Conservation (phyloP, 2,113 vertebrate genomes). For the Pangasianodon gigas region DNA sequence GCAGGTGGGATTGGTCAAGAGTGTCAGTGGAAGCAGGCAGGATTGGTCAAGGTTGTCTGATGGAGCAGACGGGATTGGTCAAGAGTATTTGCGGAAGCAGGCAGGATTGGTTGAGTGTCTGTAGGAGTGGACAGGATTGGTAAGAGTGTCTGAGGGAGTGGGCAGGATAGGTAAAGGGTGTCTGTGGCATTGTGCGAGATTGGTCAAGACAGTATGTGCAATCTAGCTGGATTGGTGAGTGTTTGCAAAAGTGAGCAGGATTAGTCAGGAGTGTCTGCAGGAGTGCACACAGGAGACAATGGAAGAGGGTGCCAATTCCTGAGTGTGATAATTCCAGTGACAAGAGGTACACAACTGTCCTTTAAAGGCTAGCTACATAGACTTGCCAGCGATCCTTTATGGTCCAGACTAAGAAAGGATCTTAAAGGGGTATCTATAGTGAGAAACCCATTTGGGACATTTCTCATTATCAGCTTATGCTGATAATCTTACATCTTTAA, state of each 20-base stretch:
- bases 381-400: too few species aligned
- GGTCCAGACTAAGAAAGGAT: too few species aligned
- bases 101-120: background rate
- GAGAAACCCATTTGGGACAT: background rate
- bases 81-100: background rate
- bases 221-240: background rate
- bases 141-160: background rate
- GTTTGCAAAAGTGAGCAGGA: background rate
- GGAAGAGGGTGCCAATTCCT: background rate
- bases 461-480: background rate
- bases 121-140: background rate
- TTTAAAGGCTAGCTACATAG: background rate
- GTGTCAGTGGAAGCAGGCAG: background rate
- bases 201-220: background rate
- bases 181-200: background rate
- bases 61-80: background rate
- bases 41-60: background rate
- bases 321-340: background rate
- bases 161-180: background rate
- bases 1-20: background rate
- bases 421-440: background rate
- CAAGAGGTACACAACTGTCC: background rate
- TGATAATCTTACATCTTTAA: background rate
- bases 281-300: background rate
- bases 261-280: background rate